A percentile compares a stretch with the other conserved stretches of the same genome.
These are phyloP conservation scores for Sternotherus odoratus DNA, from an alignment of 2,797 vertebrate species.

Conservation along the genomic window DNA sequence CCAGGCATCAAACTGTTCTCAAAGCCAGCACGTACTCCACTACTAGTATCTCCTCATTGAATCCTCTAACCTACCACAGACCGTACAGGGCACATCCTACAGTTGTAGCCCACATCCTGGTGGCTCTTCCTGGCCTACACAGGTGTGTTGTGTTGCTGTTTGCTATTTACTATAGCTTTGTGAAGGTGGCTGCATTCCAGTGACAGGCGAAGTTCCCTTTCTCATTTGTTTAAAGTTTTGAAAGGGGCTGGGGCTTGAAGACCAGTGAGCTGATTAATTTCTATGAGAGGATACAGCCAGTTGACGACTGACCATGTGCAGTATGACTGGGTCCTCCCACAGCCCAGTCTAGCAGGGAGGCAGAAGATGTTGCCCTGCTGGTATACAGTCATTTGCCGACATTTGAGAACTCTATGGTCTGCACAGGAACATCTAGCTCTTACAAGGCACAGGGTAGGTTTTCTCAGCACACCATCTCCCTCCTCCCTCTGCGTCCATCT, in stretches of 20 bases:
- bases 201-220: neutral
- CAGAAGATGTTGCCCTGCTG: neutral
- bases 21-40: rapidly evolving
- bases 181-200: neutral
- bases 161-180: rapidly evolving
- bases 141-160: rapidly evolving
- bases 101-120: rapidly evolving
- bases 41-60: neutral
- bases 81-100: rapidly evolving
- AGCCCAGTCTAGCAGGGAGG: neutral
- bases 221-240: neutral
- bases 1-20: neutral
- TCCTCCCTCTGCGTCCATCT: neutral
- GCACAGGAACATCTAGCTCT: rapidly evolving
- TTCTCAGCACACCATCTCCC: neutral
- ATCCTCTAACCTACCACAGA: neutral
- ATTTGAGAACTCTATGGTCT: neutral
- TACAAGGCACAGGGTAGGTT: neutral
- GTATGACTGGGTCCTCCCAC: neutral
- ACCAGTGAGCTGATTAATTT: neutral
- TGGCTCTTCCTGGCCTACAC: neutral
- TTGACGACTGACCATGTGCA: neutral
- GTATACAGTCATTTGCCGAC: neutral
- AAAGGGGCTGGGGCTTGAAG: neutral
- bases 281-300: rapidly evolving